Evolutionary conservation across 1,140 invertebrate species (phyloP).

Genomic region (Drosophila leontia): DNA sequence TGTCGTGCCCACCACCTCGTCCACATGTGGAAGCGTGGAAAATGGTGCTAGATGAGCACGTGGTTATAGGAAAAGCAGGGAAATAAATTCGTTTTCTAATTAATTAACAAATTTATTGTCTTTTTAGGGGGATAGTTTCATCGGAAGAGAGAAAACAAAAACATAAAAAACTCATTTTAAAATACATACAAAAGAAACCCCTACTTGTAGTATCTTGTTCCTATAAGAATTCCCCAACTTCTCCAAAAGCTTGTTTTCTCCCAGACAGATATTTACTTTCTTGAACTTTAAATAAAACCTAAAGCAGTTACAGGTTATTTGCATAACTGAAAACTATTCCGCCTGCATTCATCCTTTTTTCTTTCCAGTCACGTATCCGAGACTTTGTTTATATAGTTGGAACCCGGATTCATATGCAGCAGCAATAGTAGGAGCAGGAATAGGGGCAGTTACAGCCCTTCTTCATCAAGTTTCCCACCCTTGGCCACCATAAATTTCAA

Average conservation of each 20-base stretch:
- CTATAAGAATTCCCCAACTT: background rate
- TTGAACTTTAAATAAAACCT: constrained; percentile 3
- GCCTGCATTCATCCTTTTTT: constrained; percentile 5
- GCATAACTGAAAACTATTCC: constrained; percentile 28
- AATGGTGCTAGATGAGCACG: background rate
- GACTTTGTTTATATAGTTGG: constrained; percentile 45
- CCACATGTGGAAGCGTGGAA: background rate
- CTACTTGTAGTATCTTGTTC: background rate
- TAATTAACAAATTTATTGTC: background rate
- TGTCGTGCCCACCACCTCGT: background rate
- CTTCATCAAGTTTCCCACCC: constrained; percentile 20
- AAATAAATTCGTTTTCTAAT: constrained; percentile 1
- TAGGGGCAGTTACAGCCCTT: constrained; percentile 26
- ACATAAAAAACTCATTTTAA: background rate
- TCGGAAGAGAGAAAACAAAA: too few species aligned
- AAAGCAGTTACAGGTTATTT: constrained; percentile 22
- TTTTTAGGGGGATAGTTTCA: too few species aligned
- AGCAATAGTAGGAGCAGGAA: constrained; percentile 14
- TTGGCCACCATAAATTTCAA: constrained; percentile 62
- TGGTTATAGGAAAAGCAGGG: too few species aligned
- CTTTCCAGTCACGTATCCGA: constrained; percentile 33
- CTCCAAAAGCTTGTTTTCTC: too few species aligned
- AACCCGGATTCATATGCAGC: constrained; percentile 19
- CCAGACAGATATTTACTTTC: too few species aligned
- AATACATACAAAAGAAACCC: background rate